A percentile compares a stretch with the other conserved stretches of the same genome.
These are phyloP conservation scores for Hippopotamus amphibius DNA, from an alignment of 2,113 vertebrate species.

Conservation along the genomic window DNA sequence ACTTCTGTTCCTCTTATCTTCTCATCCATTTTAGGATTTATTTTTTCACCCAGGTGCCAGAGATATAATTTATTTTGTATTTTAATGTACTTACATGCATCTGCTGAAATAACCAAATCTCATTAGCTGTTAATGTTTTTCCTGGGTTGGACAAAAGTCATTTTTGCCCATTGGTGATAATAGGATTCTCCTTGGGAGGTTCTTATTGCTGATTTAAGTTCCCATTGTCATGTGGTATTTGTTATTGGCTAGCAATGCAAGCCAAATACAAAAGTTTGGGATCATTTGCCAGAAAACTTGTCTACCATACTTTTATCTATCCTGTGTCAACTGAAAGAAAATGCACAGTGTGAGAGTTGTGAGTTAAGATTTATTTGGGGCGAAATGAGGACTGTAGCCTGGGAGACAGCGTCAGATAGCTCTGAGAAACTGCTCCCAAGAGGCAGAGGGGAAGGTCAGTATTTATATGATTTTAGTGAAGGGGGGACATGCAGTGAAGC, in stretches of 20 bases:
- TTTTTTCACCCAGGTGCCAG: constrained; percentile 22
- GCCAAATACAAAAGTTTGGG: constrained; percentile 19
- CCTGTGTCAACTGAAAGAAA: background rate
- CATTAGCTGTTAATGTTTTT: constrained; percentile 5
- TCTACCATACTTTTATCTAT: constrained; percentile 4
- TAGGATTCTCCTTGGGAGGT: background rate
- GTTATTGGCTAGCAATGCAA: constrained; percentile 6
- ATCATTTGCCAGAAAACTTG: background rate
- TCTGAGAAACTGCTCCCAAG: background rate
- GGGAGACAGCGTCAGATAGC: background rate
- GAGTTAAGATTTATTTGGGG: background rate
- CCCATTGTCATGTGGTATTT: background rate
- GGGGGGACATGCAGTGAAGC: background rate
- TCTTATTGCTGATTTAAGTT: constrained; percentile 20
- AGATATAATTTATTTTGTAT: constrained; percentile 53
- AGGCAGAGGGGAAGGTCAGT: background rate
- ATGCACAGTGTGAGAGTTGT: background rate
- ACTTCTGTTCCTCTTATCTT: constrained; percentile 26
- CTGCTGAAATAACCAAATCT: background rate
- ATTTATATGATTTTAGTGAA: background rate
- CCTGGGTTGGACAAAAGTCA: background rate
- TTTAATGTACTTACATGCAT: background rate
- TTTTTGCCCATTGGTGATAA: background rate
- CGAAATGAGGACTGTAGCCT: background rate
- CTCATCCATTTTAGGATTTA: constrained; percentile 25